These are phyloP conservation scores for Solen grandis DNA, from an alignment of 1,140 invertebrate species.

Conservation along the genomic window DNA sequence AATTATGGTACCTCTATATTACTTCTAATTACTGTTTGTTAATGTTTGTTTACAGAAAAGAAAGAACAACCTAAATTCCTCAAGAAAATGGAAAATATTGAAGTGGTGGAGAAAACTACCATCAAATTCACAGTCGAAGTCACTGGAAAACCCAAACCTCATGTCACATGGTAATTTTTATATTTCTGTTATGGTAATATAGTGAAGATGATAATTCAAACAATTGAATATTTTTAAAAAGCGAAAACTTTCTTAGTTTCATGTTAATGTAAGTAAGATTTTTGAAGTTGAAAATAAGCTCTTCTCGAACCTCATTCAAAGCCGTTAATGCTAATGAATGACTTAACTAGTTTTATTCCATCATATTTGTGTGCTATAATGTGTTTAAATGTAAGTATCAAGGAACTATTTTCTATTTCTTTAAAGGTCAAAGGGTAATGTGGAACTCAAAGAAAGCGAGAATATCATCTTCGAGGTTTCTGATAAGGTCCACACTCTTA, in stretches of 20 bases:
- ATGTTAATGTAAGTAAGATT: slow-evolving; percentile 4
- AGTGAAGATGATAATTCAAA: too few species aligned
- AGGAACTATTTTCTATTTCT: too few species aligned
- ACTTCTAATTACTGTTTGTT: too few species aligned
- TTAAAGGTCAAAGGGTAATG: slow-evolving; percentile 70
- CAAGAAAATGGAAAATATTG: slow-evolving; percentile 76
- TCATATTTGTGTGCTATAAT: too few species aligned
- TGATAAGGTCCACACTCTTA: slow-evolving; percentile 96
- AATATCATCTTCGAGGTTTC: slow-evolving; percentile 91
- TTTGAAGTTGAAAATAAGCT: too few species aligned
- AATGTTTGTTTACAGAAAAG: slow-evolving; percentile 80
- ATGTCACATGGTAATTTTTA: slow-evolving; percentile 74
- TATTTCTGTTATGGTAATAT: not conserved
- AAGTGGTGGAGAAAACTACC: slow-evolving; percentile 73
- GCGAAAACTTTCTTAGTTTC: too few species aligned
- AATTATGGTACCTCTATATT: too few species aligned
- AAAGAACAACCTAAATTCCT: slow-evolving; percentile 79
- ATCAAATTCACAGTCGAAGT: slow-evolving; percentile 80
- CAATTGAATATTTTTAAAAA: too few species aligned
- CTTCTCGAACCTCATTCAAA: too few species aligned
- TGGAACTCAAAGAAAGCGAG: slow-evolving; percentile 67
- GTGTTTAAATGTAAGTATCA: too few species aligned
- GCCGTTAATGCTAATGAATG: too few species aligned
- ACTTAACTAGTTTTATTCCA: too few species aligned
- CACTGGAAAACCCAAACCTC: slow-evolving; percentile 78